Evolutionary conservation across 30 jellyfish, hydroid and myxozoan species (phyloP).

Genomic region (Nemopilema nomurai): DNA sequence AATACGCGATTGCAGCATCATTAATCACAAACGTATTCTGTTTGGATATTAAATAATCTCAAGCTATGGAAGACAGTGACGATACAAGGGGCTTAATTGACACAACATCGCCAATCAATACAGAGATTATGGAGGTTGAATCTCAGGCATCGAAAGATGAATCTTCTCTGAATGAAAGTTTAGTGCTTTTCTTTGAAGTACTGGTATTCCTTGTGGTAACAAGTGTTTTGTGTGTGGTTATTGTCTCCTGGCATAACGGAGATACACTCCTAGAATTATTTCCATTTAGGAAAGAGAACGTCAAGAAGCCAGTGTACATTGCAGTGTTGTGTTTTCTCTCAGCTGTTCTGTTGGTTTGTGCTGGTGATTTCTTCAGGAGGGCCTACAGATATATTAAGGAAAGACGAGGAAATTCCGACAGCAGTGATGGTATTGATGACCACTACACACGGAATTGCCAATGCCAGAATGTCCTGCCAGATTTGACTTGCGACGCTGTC

Average conservation of each 20-base stretch:
- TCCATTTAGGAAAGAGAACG: slow-evolving; percentile 8
- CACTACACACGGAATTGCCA: background rate
- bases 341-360: slow-evolving; percentile 2
- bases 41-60: background rate
- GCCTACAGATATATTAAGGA: background rate
- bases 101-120: slow-evolving; percentile 8
- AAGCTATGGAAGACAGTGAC: background rate
- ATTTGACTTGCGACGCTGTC: background rate
- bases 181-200: background rate
- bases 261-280: slow-evolving; percentile 26
- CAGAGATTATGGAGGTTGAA: background rate
- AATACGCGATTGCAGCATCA: no score
- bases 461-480: background rate
- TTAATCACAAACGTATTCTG: no score
- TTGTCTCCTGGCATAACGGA: slow-evolving; percentile 7
- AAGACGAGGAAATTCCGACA: background rate
- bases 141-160: background rate
- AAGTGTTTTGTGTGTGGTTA: background rate
- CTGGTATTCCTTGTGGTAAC: background rate
- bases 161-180: background rate
- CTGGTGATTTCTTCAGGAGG: background rate
- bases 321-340: slow-evolving; percentile 6
- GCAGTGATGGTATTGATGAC: background rate
- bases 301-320: slow-evolving; percentile 15
- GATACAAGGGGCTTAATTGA: background rate